Evolutionary conservation across 2,888 invertebrate genomes (phyloP).

Genomic region (Spodoptera littoralis): DNA sequence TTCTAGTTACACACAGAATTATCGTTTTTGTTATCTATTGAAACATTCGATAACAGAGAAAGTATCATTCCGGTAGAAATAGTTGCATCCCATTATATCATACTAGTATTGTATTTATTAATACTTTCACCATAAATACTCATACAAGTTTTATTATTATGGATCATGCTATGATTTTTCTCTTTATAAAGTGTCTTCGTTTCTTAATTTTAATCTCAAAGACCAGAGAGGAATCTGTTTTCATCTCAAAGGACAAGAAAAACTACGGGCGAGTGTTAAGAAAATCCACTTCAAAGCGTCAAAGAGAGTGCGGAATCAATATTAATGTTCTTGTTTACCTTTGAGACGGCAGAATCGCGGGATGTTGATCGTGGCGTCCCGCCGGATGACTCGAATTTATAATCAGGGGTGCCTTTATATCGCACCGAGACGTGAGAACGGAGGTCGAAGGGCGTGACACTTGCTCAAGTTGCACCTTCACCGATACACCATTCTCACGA

Average conservation of each 20-base stretch:
- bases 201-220: slow-evolving; percentile 65
- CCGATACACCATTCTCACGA: slow-evolving; percentile 81
- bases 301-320: slow-evolving; percentile 84
- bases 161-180: background rate
- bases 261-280: slow-evolving; percentile 73
- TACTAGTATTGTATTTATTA: slow-evolving; percentile 25
- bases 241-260: slow-evolving; percentile 78
- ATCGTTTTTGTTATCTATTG: slow-evolving; percentile 68
- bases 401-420: slow-evolving; percentile 82
- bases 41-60: slow-evolving; percentile 65
- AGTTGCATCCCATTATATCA: slow-evolving; percentile 55
- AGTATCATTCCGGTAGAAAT: slow-evolving; percentile 62
- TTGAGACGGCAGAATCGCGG: slow-evolving; percentile 74
- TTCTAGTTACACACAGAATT: slow-evolving; percentile 75
- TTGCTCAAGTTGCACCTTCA: slow-evolving; percentile 85
- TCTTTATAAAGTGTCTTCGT: slow-evolving; percentile 10
- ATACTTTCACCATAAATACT: no score
- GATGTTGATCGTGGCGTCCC: slow-evolving; percentile 73
- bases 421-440: slow-evolving; percentile 79
- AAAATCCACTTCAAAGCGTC: slow-evolving; percentile 81
- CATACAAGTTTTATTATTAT: background rate
- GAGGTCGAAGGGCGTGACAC: slow-evolving; percentile 82
- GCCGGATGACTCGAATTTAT: slow-evolving; percentile 83
- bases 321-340: slow-evolving; percentile 86
- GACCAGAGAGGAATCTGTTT: slow-evolving; percentile 60